Evolutionary conservation across 2,888 invertebrate genomes (phyloP).

Genomic region (Sminthurinus aureus): DNA sequence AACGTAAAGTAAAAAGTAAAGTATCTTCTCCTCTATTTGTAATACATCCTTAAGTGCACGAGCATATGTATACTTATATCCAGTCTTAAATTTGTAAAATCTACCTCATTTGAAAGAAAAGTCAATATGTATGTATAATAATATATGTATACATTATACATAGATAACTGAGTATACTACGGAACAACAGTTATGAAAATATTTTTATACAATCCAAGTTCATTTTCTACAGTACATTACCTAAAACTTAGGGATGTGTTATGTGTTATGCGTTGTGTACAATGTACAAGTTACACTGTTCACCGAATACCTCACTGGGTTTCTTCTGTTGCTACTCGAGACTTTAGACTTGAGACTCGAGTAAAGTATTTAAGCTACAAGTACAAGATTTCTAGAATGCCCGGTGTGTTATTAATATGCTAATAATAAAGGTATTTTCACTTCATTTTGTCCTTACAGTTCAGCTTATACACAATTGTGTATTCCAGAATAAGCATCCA

Average conservation of each 20-base stretch:
- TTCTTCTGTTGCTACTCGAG: neutral
- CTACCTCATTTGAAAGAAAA: neutral
- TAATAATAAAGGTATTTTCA: constrained; percentile 41
- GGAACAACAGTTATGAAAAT: no score
- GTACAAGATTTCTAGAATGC: constrained; percentile 20
- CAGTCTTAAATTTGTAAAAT: no score
- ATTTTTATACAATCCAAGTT: no score
- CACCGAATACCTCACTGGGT: neutral
- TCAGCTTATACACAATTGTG: neutral
- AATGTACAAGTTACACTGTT: neutral
- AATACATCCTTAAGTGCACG: no score
- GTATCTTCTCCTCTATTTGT: no score
- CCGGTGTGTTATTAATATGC: constrained; percentile 54
- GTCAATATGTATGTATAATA: neutral
- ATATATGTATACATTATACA: neutral
- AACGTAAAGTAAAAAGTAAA: neutral
- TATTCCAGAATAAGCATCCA: neutral
- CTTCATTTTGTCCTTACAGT: constrained; percentile 9
- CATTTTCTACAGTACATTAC: no score
- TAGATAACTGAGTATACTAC: no score
- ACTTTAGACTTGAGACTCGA: no score
- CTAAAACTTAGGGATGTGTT: no score
- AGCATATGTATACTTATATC: no score
- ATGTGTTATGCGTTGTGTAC: neutral
- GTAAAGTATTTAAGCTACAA: neutral